Conservation (phyloP, 2,888 invertebrate species). For the Pelosia muscerda region DNA sequence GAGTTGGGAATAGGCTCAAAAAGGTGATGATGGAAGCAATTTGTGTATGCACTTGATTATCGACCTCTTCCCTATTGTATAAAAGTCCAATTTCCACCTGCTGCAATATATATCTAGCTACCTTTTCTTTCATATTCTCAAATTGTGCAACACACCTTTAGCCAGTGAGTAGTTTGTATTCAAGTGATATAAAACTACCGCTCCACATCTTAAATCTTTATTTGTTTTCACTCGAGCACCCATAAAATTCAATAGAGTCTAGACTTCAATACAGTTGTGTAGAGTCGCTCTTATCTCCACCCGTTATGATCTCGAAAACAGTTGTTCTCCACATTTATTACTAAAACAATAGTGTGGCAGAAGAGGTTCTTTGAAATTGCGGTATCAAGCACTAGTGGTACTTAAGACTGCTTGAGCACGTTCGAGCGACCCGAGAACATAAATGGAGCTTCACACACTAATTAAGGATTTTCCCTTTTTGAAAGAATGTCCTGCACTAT, state of each 20-base stretch:
- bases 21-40: no score
- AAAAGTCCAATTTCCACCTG: neutral
- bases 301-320: neutral
- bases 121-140: neutral
- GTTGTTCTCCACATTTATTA: neutral
- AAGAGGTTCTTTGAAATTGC: conserved; percentile 4
- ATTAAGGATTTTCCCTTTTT: neutral
- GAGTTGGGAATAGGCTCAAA: no score
- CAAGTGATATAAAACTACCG: neutral
- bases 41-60: neutral
- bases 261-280: no score
- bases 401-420: neutral
- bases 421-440: conserved; percentile 1
- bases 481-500: no score
- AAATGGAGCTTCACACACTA: neutral
- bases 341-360: neutral
- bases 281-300: neutral
- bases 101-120: neutral
- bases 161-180: neutral
- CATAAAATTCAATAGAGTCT: neutral
- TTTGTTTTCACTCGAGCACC: neutral
- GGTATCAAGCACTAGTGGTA: neutral
- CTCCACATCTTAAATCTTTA: neutral
- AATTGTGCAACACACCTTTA: neutral
- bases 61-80: neutral